phyloP scores from a whole-genome alignment of 2,888 invertebrate genomes.

The Physocephala rufipes region DNA sequence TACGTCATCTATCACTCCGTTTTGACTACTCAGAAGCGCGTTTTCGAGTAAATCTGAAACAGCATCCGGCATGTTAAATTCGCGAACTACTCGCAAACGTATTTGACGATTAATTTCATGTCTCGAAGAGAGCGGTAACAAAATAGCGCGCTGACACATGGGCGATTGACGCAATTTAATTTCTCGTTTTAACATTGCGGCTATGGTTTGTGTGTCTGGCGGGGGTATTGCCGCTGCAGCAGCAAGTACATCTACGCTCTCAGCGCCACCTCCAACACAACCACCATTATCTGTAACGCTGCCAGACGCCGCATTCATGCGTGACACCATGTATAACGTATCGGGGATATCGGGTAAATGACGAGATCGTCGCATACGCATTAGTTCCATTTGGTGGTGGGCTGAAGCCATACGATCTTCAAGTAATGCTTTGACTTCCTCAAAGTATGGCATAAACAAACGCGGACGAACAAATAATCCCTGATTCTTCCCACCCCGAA shows the following conservation, averaged over 20 bases:
- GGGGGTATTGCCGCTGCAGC: slow-evolving; percentile 76
- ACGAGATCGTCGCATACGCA: slow-evolving; percentile 76
- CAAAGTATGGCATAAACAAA: slow-evolving; percentile 93
- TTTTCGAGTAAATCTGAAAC: slow-evolving; percentile 80
- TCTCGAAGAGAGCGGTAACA: slow-evolving; percentile 78
- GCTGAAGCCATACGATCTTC: slow-evolving; percentile 81
- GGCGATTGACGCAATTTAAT: slow-evolving; percentile 83
- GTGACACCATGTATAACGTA: slow-evolving; percentile 86
- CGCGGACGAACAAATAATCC: slow-evolving; percentile 84
- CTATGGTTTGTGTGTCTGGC: slow-evolving; percentile 79
- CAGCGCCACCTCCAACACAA: slow-evolving; percentile 60
- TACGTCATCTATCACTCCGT: slow-evolving; percentile 46
- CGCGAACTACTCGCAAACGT: slow-evolving; percentile 88
- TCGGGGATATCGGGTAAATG: slow-evolving; percentile 89
- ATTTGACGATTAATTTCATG: slow-evolving; percentile 82
- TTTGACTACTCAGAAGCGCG: slow-evolving; percentile 58
- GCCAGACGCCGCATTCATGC: slow-evolving; percentile 60
- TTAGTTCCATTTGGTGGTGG: slow-evolving; percentile 79
- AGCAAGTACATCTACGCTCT: slow-evolving; percentile 73
- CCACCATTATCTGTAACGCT: slow-evolving; percentile 53
- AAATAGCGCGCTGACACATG: slow-evolving; percentile 81
- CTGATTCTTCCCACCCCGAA: slow-evolving; percentile 75
- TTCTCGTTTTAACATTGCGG: slow-evolving; percentile 84
- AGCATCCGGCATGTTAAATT: slow-evolving; percentile 92
- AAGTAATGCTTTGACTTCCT: slow-evolving; percentile 88